Conservation (phyloP, 2,888 invertebrate genomes). For the Eristalinus aeneus region DNA sequence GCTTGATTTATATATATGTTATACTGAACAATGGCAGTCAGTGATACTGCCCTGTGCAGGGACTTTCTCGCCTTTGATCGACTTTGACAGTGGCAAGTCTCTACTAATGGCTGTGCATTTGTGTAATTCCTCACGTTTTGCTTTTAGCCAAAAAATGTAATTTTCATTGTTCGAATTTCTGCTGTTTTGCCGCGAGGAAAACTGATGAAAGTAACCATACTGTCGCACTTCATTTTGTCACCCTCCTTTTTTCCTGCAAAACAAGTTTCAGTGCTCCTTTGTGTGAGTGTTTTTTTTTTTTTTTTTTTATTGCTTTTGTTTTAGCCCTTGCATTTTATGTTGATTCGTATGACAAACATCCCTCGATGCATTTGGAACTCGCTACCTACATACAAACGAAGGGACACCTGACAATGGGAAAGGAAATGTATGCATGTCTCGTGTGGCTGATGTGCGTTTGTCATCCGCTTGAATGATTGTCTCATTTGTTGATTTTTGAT, state of each 20-base stretch:
- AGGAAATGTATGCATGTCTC: background rate
- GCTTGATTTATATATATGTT: background rate
- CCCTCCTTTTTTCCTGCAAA: background rate
- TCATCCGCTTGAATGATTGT: slow-evolving; percentile 46
- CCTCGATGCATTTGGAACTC: slow-evolving; percentile 18
- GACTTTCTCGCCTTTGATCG: background rate
- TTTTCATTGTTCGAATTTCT: background rate
- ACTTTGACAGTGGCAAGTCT: background rate
- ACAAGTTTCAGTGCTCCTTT: background rate
- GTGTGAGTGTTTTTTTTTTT: background rate
- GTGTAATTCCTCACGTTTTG: background rate
- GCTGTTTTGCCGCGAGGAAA: background rate
- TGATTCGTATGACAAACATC: slow-evolving; percentile 17
- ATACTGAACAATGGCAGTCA: background rate
- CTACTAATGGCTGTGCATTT: background rate
- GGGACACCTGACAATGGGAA: slow-evolving; percentile 14
- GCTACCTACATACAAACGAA: slow-evolving; percentile 11
- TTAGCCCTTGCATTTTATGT: slow-evolving; percentile 23
- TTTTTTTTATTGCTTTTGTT: background rate
- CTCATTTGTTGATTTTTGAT: slow-evolving; percentile 51
- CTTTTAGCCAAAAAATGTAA: background rate
- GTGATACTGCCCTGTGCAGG: background rate
- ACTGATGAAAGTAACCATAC: background rate
- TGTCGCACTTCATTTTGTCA: background rate
- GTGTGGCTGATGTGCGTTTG: background rate